These are phyloP conservation scores for Agonopterix heracliana DNA, from an alignment of 2,888 invertebrate genomes.

Conservation along the genomic window DNA sequence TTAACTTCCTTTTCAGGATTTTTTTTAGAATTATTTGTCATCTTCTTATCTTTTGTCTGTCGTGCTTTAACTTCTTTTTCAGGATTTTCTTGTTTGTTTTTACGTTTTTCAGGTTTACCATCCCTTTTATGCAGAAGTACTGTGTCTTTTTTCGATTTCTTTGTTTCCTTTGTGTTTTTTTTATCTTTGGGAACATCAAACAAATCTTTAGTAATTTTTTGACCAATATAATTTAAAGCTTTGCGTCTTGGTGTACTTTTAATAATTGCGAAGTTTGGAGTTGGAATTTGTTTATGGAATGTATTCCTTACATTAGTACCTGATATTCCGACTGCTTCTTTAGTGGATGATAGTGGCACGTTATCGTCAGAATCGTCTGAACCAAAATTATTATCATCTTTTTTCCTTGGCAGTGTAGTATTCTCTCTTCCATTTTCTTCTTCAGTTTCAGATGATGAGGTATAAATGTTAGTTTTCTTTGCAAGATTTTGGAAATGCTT, in stretches of 20 bases:
- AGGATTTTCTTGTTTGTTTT: too few relatives aligned
- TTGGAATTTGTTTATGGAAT: constrained; percentile 13
- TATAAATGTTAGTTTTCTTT: background rate
- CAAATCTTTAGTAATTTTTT: constrained; percentile 13
- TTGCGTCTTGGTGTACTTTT: constrained; percentile 11
- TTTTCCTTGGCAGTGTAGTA: background rate
- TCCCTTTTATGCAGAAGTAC: background rate
- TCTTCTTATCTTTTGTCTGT: too few relatives aligned
- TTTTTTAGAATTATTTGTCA: too few relatives aligned
- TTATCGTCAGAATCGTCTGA: background rate
- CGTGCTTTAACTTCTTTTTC: too few relatives aligned
- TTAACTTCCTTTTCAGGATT: too few relatives aligned
- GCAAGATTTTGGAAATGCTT: background rate
- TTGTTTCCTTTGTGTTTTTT: background rate
- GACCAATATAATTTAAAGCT: constrained; percentile 14
- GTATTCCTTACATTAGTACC: background rate
- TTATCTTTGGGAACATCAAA: constrained; percentile 1
- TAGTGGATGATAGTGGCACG: background rate
- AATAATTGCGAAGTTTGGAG: constrained; percentile 9
- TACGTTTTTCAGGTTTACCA: background rate
- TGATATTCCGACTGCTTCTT: background rate
- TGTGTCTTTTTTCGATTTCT: background rate
- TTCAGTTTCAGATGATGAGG: background rate
- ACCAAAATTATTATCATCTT: background rate
- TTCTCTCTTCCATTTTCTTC: background rate